phyloP scores from a whole-genome alignment of 2,113 vertebrate genomes.

The Daphoenositta chrysoptera region DNA sequence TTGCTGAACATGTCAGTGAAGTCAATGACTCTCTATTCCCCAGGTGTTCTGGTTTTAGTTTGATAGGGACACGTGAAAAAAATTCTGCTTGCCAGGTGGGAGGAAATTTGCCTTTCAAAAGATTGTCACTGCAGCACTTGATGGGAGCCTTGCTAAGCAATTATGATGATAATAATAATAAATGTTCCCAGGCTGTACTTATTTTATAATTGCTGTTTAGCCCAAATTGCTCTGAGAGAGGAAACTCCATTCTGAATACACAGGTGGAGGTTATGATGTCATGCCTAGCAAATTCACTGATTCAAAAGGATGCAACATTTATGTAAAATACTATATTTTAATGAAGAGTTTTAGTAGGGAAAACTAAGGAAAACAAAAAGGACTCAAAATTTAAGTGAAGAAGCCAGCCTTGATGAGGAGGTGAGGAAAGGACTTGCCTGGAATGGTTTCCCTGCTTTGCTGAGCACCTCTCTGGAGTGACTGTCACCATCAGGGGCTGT shows the following conservation, averaged over 20 bases:
- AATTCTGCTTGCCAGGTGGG: background rate
- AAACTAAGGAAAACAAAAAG: background rate
- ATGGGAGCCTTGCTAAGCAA: background rate
- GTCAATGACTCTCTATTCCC: background rate
- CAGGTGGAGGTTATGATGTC: background rate
- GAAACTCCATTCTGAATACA: background rate
- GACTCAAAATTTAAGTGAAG: background rate
- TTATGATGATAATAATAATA: background rate
- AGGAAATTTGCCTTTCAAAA: constrained; percentile 30
- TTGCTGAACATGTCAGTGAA: background rate
- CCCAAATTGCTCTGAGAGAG: background rate
- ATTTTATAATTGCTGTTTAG: background rate
- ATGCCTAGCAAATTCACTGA: background rate
- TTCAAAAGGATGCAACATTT: background rate
- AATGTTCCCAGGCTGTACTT: background rate
- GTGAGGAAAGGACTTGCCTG: background rate
- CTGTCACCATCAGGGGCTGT: background rate
- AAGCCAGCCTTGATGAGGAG: background rate
- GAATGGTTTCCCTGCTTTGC: background rate
- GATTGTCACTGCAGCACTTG: background rate
- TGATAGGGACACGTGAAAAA: background rate
- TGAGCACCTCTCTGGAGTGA: background rate
- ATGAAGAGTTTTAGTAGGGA: background rate
- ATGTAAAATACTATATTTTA: background rate
- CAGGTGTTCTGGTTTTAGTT: background rate